Evolutionary conservation across 2,888 invertebrate species (phyloP).

Genomic region (Fragum fragum): DNA sequence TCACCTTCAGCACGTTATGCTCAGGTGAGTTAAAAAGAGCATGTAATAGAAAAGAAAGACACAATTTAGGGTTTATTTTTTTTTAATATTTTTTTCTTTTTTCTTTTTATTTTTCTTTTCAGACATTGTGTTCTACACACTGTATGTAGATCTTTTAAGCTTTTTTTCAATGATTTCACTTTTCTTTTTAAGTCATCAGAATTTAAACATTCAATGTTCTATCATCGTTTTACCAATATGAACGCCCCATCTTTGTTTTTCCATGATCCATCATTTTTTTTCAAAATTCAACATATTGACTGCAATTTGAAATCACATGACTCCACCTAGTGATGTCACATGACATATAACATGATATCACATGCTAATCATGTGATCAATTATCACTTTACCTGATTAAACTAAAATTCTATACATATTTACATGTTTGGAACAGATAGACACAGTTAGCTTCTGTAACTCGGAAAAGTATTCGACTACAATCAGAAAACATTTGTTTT

Average conservation of each 20-base stretch:
- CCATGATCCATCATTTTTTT: not conserved
- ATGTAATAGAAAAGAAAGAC: no score
- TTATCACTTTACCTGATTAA: no score
- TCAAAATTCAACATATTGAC: not conserved
- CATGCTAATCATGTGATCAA: conserved; percentile 17
- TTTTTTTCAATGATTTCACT: not conserved
- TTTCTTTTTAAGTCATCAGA: not conserved
- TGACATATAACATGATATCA: conserved; percentile 18
- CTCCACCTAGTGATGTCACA: not conserved
- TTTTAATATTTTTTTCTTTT: conserved; percentile 17
- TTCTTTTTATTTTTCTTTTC: not conserved
- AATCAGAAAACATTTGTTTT: no score
- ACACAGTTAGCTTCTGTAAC: no score
- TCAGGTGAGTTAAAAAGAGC: no score
- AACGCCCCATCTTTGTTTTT: not conserved
- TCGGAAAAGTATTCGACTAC: no score
- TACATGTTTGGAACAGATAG: no score
- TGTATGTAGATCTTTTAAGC: conserved; percentile 9
- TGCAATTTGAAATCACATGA: not conserved
- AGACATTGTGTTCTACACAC: conserved; percentile 30
- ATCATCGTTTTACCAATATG: not conserved
- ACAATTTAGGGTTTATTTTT: conserved; percentile 21
- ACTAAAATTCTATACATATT: no score
- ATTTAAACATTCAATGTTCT: no score
- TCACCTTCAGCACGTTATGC: no score